Evolutionary conservation across 2,888 invertebrate genomes (phyloP).

Genomic region (Dryococelus australis): DNA sequence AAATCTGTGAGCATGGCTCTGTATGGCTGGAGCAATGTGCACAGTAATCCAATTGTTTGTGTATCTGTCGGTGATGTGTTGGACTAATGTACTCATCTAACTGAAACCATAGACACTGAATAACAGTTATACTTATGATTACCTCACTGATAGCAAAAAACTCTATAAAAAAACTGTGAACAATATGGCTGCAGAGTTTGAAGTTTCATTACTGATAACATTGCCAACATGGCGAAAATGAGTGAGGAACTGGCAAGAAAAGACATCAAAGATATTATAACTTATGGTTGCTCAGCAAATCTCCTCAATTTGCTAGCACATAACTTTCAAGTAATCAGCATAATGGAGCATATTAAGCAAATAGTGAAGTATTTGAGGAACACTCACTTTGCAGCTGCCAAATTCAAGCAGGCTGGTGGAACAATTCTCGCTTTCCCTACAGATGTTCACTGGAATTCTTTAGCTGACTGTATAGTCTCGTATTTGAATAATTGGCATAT

Average conservation of each 20-base stretch:
- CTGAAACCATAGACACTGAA: conserved; percentile 18
- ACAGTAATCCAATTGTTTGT: too few species aligned
- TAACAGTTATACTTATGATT: conserved; percentile 22
- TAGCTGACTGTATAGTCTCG: not conserved
- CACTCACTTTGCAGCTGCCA: conserved; percentile 31
- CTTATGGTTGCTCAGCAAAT: conserved; percentile 23
- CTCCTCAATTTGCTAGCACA: conserved; percentile 24
- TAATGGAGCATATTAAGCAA: conserved; percentile 30
- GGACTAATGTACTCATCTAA: not conserved
- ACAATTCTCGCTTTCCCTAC: conserved; percentile 25
- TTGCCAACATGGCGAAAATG: conserved; percentile 27
- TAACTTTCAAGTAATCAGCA: conserved; percentile 23
- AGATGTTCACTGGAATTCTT: too few species aligned
- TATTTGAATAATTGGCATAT: conserved; percentile 34
- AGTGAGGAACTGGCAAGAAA: not conserved
- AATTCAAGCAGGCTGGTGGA: conserved; percentile 25
- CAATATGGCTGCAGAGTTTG: conserved; percentile 21
- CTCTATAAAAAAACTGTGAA: conserved; percentile 22
- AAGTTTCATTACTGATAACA: conserved; percentile 7
- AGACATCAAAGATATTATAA: conserved; percentile 5
- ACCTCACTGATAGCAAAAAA: conserved; percentile 5
- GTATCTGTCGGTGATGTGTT: too few species aligned
- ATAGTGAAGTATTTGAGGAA: too few species aligned
- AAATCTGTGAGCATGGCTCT: not conserved
- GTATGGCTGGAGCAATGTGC: too few species aligned